Percentiles rank a stretch among this genome's conserved stretches.
Evolutionary conservation across 2,113 vertebrate species (phyloP).

Genomic region (Indicator maculatus): DNA sequence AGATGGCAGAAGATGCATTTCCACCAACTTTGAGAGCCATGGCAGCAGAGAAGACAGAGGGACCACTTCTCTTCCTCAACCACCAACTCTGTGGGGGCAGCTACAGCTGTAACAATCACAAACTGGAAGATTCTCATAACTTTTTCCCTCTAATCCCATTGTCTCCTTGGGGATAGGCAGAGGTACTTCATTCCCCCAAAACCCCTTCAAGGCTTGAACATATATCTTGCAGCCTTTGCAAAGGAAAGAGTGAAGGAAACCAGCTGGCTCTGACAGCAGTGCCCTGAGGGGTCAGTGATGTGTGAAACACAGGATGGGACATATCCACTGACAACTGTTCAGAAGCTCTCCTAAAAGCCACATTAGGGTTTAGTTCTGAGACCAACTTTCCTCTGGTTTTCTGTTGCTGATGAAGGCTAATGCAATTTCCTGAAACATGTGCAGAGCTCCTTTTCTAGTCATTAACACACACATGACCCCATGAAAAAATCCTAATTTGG

Average conservation of each 20-base stretch:
- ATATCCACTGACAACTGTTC: background rate
- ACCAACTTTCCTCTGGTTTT: background rate
- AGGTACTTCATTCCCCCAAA: background rate
- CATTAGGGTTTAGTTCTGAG: background rate
- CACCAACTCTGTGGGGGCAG: background rate
- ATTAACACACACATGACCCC: background rate
- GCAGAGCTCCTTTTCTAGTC: background rate
- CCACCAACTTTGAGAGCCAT: rapidly evolving
- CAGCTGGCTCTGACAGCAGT: background rate
- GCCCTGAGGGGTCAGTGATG: background rate
- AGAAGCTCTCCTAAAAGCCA: background rate
- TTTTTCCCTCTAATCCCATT: background rate
- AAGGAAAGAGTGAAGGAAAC: background rate
- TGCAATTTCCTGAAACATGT: background rate
- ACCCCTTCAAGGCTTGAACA: background rate
- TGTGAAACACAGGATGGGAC: background rate
- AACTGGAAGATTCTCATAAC: background rate
- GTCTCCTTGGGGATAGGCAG: background rate
- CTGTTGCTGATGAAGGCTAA: background rate
- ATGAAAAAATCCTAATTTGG: constrained; percentile 7
- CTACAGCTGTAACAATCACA: background rate
- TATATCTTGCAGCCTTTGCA: background rate
- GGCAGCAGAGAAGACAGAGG: background rate
- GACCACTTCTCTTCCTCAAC: background rate
- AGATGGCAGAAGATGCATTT: background rate